A percentile compares a stretch with the other conserved stretches of the same genome.
These are phyloP conservation scores for Hyperoplus lanceolatus DNA, from an alignment of 2,797 vertebrate genomes.

Conservation along the genomic window DNA sequence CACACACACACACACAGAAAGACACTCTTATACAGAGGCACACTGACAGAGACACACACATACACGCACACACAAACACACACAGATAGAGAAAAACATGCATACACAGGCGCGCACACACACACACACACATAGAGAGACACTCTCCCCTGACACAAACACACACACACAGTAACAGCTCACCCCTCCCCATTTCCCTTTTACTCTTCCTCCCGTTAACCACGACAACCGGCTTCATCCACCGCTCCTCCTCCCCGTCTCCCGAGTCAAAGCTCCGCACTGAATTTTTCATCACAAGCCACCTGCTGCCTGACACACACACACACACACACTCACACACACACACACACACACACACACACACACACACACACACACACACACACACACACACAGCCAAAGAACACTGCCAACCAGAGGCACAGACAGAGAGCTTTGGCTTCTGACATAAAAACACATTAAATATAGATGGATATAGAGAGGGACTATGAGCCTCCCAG, in stretches of 20 bases:
- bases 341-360: no score
- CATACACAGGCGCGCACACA: no score
- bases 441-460: slow-evolving; percentile 72
- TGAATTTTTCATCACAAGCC: slow-evolving; percentile 84
- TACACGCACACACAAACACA: no score
- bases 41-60: no score
- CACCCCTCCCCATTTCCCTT: slow-evolving; percentile 59
- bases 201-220: slow-evolving; percentile 78
- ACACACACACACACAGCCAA: slow-evolving; percentile 60
- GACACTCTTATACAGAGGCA: no score
- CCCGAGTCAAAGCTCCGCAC: slow-evolving; percentile 65
- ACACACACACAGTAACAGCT: no score
- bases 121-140: no score
- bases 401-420: slow-evolving; percentile 85
- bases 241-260: slow-evolving; percentile 46
- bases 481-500: slow-evolving; percentile 52
- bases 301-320: slow-evolving; percentile 79
- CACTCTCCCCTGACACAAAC: no score
- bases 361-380: no score
- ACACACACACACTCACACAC: no score
- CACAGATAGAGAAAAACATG: no score
- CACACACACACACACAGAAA: no score
- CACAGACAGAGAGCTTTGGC: slow-evolving; percentile 85
- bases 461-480: slow-evolving; percentile 54
- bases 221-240: slow-evolving; percentile 72